These are phyloP conservation scores for Octodonta nipae DNA, from an alignment of 2,888 invertebrate genomes.

Conservation along the genomic window DNA sequence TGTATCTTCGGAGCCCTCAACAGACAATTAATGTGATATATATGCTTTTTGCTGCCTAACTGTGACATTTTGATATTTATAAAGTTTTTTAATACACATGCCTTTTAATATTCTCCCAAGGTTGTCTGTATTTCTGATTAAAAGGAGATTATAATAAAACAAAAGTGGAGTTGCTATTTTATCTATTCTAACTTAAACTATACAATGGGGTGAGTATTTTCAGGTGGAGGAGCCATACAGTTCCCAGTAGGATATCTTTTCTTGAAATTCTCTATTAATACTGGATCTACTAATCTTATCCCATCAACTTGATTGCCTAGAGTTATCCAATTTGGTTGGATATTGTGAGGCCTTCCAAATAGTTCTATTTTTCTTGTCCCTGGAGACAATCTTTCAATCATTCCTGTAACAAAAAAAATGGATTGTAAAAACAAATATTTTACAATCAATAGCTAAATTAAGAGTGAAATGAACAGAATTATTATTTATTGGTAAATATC, in stretches of 20 bases:
- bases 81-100: too few species aligned
- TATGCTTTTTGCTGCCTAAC: too few species aligned
- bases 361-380: slow-evolving; percentile 94
- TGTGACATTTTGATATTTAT: too few species aligned
- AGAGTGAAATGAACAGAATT: too few species aligned
- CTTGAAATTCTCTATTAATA: slow-evolving; percentile 76
- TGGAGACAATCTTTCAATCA: slow-evolving; percentile 90
- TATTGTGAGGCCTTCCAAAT: slow-evolving; percentile 92
- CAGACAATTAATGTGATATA: too few species aligned
- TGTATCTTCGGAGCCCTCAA: slow-evolving; percentile 47
- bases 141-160: too few species aligned
- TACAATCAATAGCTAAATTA: too few species aligned
- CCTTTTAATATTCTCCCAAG: too few species aligned
- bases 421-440: neutral
- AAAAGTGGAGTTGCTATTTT: too few species aligned
- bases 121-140: too few species aligned
- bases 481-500: too few species aligned
- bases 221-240: slow-evolving; percentile 40
- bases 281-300: slow-evolving; percentile 82
- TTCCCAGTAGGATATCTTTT: slow-evolving; percentile 87
- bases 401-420: slow-evolving; percentile 29
- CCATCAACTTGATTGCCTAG: slow-evolving; percentile 95
- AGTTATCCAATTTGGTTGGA: slow-evolving; percentile 97
- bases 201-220: slow-evolving; percentile 22
- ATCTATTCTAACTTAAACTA: too few species aligned